Evolutionary conservation across 2,888 invertebrate species (phyloP), one percentile per base, ranked within the genome.

Genomic region (Lithophane ornitopus): DNA sequence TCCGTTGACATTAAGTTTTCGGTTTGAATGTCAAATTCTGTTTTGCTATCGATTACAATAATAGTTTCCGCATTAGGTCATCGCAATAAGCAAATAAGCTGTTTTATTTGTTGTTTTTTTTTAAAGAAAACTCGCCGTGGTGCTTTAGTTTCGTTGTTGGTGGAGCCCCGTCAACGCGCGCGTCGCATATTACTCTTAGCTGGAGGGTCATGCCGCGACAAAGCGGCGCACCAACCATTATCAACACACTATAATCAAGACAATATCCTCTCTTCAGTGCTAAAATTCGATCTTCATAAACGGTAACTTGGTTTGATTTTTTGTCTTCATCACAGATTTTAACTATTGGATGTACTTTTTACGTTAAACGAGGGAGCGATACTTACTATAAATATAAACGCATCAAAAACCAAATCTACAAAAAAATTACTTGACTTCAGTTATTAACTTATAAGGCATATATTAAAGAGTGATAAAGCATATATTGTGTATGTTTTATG

Each of bases 161-260:
- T 98, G 46, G 98, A 98, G 91, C 99, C 99, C 0, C 97, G 99
- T 12, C 97, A 98, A 85, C 98, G 98, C 91, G 98, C 99, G 0
- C 98, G 98, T 82, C 99, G 99, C 92, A 98, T 98, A 91, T 98
- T 99, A 82, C 98, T 98, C 89, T 97, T 99, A 65, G 98, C 98
- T 82, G 99, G 99, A 41, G 99, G 99, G 22, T 98, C 98, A 2
- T 98, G 98, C 89, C 97, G 98, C 69, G 98, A 98, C 94, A 97
- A 98, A 67, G 97, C 97, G 22, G 97, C 97, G 62, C 97, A 98
- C 76, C 98, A 98, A 97, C 98, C 98, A 97, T 97, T 98, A 91
- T 97, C 98, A 88, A 97, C 98, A 76, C 82, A 80, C 66, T 80
- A 66, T 44, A 80, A 80, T 66, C 80, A 82, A 82, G 99, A 99